Conservation (phyloP, 2,888 invertebrate species). For the Drosophila tripunctata region DNA sequence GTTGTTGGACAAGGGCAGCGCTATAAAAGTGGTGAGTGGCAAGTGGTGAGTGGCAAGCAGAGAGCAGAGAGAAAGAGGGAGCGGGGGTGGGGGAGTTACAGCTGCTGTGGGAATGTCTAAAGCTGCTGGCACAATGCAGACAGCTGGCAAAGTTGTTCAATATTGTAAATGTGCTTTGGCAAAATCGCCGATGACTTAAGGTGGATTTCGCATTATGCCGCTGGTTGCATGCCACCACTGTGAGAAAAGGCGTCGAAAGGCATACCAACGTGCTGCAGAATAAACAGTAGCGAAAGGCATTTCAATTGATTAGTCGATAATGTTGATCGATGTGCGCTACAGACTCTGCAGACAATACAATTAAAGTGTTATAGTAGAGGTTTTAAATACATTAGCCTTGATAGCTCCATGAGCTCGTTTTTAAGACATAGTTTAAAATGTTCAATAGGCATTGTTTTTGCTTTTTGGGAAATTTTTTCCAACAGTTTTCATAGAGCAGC, state of each 20-base stretch:
- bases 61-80: too few relatives aligned
- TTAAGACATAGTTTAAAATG: too few relatives aligned
- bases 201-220: slow-evolving; percentile 40
- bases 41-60: too few relatives aligned
- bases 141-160: slow-evolving; percentile 73
- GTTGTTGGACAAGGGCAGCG: slow-evolving; percentile 30
- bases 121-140: slow-evolving; percentile 64
- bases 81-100: neutral
- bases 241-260: slow-evolving; percentile 4
- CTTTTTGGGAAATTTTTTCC: too few relatives aligned
- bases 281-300: slow-evolving; percentile 5
- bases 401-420: too few relatives aligned
- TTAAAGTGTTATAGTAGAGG: too few relatives aligned
- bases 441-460: too few relatives aligned
- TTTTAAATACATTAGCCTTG: too few relatives aligned
- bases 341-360: neutral
- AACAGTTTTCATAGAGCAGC: too few relatives aligned
- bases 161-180: slow-evolving; percentile 57
- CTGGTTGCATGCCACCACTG: slow-evolving; percentile 6
- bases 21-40: neutral
- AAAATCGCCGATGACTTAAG: slow-evolving; percentile 65
- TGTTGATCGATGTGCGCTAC: slow-evolving; percentile 59
- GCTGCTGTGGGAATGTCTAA: slow-evolving; percentile 54
- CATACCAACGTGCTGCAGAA: too few relatives aligned
- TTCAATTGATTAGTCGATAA: slow-evolving; percentile 70